Conservation (phyloP, 2,888 invertebrate species). For the Napeogenes inachia region DNA sequence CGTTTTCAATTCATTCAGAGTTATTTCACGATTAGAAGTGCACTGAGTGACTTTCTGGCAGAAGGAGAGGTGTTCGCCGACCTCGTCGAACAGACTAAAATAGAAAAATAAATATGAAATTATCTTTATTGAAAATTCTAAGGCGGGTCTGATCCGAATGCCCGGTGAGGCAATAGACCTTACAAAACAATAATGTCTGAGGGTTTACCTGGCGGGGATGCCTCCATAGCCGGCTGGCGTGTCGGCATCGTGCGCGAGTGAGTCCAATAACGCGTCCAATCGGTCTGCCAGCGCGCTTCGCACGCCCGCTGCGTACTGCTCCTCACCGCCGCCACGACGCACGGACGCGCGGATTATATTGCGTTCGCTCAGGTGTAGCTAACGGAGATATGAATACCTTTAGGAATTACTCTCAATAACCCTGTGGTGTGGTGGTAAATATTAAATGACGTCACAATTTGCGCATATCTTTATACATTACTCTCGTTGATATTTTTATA, state of each 20-base stretch:
- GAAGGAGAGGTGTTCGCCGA: constrained; percentile 84
- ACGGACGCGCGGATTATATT: constrained; percentile 81
- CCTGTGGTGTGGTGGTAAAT: neutral
- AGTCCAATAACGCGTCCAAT: constrained; percentile 78
- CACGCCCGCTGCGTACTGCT: constrained; percentile 81
- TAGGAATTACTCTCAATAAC: no score
- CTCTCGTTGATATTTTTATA: no score
- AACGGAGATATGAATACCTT: constrained; percentile 15
- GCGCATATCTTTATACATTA: no score
- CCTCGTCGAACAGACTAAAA: constrained; percentile 80
- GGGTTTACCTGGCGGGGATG: constrained; percentile 70
- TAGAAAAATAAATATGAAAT: constrained; percentile 4
- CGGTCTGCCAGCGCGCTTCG: constrained; percentile 73
- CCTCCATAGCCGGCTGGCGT: constrained; percentile 74
- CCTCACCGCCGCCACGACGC: constrained; percentile 76
- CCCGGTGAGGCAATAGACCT: no score
- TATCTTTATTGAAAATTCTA: neutral
- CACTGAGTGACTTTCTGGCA: constrained; percentile 83
- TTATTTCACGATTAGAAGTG: constrained; percentile 82
- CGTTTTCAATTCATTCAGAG: constrained; percentile 82
- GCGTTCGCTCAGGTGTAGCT: constrained; percentile 84
- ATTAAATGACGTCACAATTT: neutral
- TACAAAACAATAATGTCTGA: no score
- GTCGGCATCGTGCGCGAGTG: constrained; percentile 81
- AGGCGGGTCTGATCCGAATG: no score